These are phyloP conservation scores for Leucozona laternaria DNA, from an alignment of 2,888 invertebrate species.

Conservation along the genomic window DNA sequence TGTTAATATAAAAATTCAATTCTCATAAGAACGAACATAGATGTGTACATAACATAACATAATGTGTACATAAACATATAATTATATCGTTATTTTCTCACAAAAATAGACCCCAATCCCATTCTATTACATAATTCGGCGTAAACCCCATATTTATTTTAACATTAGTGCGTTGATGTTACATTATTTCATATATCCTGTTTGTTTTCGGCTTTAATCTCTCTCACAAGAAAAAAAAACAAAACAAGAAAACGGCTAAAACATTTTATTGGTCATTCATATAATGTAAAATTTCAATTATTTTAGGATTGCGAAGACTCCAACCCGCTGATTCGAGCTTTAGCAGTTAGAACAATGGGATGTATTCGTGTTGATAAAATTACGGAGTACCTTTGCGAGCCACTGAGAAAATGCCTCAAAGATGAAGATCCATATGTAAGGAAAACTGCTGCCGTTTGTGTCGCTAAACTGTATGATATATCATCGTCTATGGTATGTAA, in stretches of 20 bases:
- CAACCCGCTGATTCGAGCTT: constrained; percentile 98
- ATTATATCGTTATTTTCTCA: constrained; percentile 35
- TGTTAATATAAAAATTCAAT: not conserved
- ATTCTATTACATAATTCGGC: constrained; percentile 29
- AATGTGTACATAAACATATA: not conserved
- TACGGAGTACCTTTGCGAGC: constrained; percentile 99
- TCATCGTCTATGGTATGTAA: constrained; percentile 88
- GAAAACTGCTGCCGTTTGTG: constrained; percentile 99
- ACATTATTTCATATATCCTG: constrained; percentile 47
- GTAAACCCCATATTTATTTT: constrained; percentile 40
- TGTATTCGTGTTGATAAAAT: constrained; percentile 99
- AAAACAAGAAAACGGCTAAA: not conserved
- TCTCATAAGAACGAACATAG: constrained; percentile 23
- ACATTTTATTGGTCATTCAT: not conserved
- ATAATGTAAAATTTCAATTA: constrained; percentile 69
- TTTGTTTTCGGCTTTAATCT: constrained; percentile 63
- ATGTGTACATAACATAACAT: not conserved
- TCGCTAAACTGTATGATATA: constrained; percentile 99
- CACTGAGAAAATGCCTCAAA: constrained; percentile 95
- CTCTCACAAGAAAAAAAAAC: constrained; percentile 6
- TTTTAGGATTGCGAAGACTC: constrained; percentile 99
- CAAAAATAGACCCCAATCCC: constrained; percentile 22
- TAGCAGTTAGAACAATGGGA: constrained; percentile 99
- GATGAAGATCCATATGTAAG: constrained; percentile 99
- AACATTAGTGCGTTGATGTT: constrained; percentile 59